Evolutionary conservation across 2,888 invertebrate genomes (phyloP), one percentile per base, ranked within the genome.

Genomic region (Stenoptilia bipunctidactyla): DNA sequence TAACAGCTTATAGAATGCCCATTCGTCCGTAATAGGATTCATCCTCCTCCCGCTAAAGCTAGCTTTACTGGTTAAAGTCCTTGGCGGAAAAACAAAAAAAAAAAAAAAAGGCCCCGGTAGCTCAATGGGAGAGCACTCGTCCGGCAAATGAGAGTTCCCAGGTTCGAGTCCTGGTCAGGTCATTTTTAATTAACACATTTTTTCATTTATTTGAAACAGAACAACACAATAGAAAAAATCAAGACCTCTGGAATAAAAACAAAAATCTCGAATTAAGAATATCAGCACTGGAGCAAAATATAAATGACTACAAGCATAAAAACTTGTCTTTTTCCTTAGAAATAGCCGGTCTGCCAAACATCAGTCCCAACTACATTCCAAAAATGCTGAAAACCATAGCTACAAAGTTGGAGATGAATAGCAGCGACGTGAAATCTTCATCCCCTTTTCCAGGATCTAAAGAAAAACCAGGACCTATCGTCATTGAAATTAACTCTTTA

Each of bases 381-480:
- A 25, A n/a, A n/a, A n/a, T 43, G 1, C 34, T 49, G 4, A 27
- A 41, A 25, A 42, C 15, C 2, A 37, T 55, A n/a, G 51, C 50
- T 1, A 15, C 34, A 1, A 46, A 47, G 39, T 34, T 53, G 5
- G 34, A 49, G 2, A 13, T 49, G 15, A 37, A 46, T 5, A 9
- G 27, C 1, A 10, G 13, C 9, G 45, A 43, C 2, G 36, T 51
- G 1, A 42, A 37, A 4, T 30, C 30, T 8, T 8, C 30, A 10
- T 37, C 45, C 2, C 30, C 3, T 10, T n/a, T 30, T 3, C n/a
- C 30, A 8, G 30, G 30, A 10, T 8, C 30, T 10, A 30, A 48
- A 15, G 48, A 50, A 5, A 48, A 49, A 33, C 49, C 51, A 0
- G 47, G 50, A 5, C 36, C 40, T 2, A 48, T 54, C 4, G 36